These are phyloP conservation scores for Acanthaster planci DNA, from an alignment of 35 echinoderm and acorn worm genomes.

Conservation along the genomic window DNA sequence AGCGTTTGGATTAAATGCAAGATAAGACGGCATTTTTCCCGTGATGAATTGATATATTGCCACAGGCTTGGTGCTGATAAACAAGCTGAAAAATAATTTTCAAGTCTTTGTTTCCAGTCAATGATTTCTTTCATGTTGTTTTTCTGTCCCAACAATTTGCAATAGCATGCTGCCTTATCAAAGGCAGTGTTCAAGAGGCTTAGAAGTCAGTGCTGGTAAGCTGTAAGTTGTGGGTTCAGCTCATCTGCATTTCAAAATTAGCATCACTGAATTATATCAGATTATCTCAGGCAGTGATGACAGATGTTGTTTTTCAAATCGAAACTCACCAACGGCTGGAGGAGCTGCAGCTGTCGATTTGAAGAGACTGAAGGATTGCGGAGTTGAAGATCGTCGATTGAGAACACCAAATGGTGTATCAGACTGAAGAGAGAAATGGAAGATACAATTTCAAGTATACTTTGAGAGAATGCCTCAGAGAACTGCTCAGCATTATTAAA, in stretches of 20 bases:
- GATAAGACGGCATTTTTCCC: neutral
- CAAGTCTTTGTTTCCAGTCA: too few relatives aligned
- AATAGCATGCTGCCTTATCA: too few relatives aligned
- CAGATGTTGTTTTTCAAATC: neutral
- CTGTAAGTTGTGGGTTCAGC: too few relatives aligned
- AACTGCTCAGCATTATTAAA: neutral
- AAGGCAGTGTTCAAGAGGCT: too few relatives aligned
- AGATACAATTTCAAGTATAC: too few relatives aligned
- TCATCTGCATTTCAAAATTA: neutral
- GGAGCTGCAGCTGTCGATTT: constrained; percentile 8
- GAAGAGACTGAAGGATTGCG: constrained; percentile 27
- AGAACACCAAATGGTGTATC: constrained; percentile 36
- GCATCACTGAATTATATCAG: neutral
- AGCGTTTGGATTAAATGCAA: neutral
- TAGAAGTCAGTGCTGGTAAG: too few relatives aligned
- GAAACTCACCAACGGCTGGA: constrained; percentile 13
- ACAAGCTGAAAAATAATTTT: too few relatives aligned
- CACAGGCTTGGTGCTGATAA: too few relatives aligned
- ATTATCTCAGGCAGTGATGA: neutral
- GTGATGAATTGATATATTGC: too few relatives aligned
- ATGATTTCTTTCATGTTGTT: too few relatives aligned
- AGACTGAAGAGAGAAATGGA: neutral
- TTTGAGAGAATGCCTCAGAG: neutral
- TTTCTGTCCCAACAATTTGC: too few relatives aligned
- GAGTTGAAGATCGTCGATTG: constrained; percentile 40